Conservation (phyloP, 2,888 invertebrate species). For the Conchocele bisecta region DNA sequence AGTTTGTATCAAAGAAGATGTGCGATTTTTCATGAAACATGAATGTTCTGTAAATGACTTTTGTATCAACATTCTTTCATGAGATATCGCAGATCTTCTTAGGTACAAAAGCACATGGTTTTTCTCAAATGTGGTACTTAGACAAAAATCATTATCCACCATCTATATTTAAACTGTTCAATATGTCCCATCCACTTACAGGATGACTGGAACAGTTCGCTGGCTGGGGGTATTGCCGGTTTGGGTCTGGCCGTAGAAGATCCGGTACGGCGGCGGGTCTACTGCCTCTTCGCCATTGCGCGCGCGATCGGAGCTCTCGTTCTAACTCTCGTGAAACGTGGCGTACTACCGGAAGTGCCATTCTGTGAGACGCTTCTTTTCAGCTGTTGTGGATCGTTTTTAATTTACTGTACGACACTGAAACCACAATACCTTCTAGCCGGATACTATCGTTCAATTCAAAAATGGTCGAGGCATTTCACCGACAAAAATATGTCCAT, state of each 20-base stretch:
- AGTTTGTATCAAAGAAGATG: no score
- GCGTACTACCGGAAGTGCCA: slow-evolving; percentile 60
- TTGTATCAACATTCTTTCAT: no score
- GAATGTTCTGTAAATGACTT: no score
- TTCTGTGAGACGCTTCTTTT: slow-evolving; percentile 69
- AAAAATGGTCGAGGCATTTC: slow-evolving; percentile 75
- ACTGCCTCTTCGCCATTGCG: slow-evolving; percentile 70
- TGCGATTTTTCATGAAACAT: no score
- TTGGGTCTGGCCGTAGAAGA: slow-evolving; percentile 66
- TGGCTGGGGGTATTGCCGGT: slow-evolving; percentile 72
- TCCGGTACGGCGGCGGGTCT: slow-evolving; percentile 59
- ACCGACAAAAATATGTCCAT: slow-evolving; percentile 59
- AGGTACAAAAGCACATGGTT: no score
- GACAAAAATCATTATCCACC: neutral
- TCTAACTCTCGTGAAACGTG: slow-evolving; percentile 67
- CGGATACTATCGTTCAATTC: slow-evolving; percentile 72
- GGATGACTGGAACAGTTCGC: slow-evolving; percentile 73
- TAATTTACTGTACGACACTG: slow-evolving; percentile 67
- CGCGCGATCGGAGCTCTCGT: slow-evolving; percentile 72
- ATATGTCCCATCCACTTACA: slow-evolving; percentile 33
- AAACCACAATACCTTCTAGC: slow-evolving; percentile 65
- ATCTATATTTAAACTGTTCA: neutral
- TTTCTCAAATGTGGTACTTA: neutral
- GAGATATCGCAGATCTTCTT: no score
- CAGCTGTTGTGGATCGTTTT: slow-evolving; percentile 64